These are phyloP conservation scores for Mus caroli DNA, from an alignment of 2,797 vertebrate species.

Conservation along the genomic window DNA sequence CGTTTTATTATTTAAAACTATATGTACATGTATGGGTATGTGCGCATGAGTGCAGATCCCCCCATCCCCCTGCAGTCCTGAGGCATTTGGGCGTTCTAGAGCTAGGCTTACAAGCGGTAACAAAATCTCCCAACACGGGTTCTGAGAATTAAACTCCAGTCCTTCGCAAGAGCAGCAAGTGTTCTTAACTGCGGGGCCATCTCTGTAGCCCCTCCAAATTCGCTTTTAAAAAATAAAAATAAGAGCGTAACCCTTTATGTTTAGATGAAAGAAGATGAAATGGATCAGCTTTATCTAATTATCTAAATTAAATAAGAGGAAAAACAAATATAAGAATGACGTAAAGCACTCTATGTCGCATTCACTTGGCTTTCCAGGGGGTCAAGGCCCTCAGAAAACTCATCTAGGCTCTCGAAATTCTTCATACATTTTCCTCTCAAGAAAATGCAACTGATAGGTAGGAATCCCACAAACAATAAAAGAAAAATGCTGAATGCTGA, in stretches of 20 bases:
- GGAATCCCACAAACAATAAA: neutral
- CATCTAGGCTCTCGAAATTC: conserved; percentile 61
- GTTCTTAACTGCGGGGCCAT: neutral
- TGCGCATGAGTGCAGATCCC: neutral
- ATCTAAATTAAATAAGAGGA: conserved; percentile 78
- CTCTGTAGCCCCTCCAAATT: neutral
- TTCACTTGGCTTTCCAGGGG: conserved; percentile 63
- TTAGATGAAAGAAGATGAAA: conserved; percentile 72
- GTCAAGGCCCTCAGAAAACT: conserved; percentile 61
- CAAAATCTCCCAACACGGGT: neutral
- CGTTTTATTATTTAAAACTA: neutral
- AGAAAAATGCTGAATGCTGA: neutral
- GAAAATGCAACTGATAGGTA: neutral
- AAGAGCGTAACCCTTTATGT: conserved; percentile 57
- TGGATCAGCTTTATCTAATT: conserved; percentile 76
- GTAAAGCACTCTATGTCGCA: conserved; percentile 62
- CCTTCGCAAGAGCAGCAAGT: neutral
- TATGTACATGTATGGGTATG: neutral
- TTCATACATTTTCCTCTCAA: conserved; percentile 64
- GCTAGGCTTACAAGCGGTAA: neutral
- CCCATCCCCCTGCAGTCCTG: neutral
- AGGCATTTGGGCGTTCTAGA: neutral
- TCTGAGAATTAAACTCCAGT: neutral
- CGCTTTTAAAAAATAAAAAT: neutral
- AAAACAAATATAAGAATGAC: conserved; percentile 72